Percentiles rank a stretch among this genome's conserved stretches.
Evolutionary conservation across 2,888 invertebrate genomes (phyloP).

Genomic region (Phragmatobia fuliginosa): DNA sequence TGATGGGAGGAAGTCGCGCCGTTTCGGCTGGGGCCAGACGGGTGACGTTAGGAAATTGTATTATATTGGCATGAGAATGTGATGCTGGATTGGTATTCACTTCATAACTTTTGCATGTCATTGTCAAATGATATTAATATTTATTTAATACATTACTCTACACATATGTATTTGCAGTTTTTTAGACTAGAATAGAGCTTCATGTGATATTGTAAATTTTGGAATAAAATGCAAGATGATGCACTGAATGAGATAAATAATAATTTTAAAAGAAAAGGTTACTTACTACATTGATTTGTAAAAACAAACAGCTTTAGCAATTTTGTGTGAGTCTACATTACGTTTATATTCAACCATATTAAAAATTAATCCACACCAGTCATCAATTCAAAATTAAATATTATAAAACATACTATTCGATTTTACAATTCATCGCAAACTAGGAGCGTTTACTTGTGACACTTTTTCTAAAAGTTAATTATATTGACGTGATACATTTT

Average conservation of each 20-base stretch:
- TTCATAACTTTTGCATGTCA: not conserved
- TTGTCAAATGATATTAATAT: not conserved
- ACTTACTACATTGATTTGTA: no score
- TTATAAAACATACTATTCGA: no score
- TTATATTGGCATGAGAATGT: not conserved
- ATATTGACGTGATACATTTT: constrained; percentile 27
- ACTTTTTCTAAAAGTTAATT: not conserved
- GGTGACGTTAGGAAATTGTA: not conserved
- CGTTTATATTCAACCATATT: not conserved
- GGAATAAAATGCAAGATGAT: no score
- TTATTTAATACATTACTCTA: no score
- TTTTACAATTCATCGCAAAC: not conserved
- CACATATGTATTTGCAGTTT: no score
- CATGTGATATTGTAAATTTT: no score
- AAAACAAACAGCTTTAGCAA: no score
- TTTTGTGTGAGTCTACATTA: no score
- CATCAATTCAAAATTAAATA: not conserved
- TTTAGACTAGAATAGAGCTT: no score
- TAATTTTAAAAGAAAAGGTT: no score
- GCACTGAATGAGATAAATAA: no score
- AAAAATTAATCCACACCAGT: not conserved
- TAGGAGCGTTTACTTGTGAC: not conserved
- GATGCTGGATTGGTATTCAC: not conserved
- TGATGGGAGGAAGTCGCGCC: not conserved
- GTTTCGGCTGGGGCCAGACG: not conserved